These are phyloP conservation scores for Hipparchia semele DNA, from an alignment of 2,888 invertebrate species.

Conservation along the genomic window DNA sequence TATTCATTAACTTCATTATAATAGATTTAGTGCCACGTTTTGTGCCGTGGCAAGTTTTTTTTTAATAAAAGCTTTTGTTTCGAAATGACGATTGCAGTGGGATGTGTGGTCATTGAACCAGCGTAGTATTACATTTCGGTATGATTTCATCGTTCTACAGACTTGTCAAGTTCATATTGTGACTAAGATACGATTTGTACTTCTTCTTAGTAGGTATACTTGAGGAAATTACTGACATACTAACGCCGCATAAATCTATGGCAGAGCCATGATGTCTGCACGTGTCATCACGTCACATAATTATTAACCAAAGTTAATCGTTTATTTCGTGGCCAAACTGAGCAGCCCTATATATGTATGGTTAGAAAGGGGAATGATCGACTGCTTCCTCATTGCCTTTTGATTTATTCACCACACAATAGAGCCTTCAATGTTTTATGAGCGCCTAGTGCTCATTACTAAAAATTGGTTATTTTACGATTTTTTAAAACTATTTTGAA, in stretches of 20 bases:
- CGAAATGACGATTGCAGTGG: slow-evolving; percentile 12
- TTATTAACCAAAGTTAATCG: not conserved
- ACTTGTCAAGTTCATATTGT: not conserved
- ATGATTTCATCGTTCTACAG: not conserved
- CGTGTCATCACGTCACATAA: not conserved
- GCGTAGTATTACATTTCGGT: slow-evolving; percentile 29
- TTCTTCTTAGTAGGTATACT: no score
- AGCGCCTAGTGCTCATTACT: slow-evolving; percentile 41
- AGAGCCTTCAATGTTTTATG: slow-evolving; percentile 61
- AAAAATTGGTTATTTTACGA: no score
- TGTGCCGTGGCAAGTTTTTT: slow-evolving; percentile 39
- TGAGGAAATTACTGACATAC: no score
- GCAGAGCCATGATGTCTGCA: no score
- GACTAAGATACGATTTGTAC: not conserved
- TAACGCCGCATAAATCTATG: no score
- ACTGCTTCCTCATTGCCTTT: slow-evolving; percentile 75
- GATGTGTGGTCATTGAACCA: slow-evolving; percentile 47
- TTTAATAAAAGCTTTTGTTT: slow-evolving; percentile 34
- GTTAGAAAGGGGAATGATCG: slow-evolving; percentile 74
- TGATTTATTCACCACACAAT: slow-evolving; percentile 56
- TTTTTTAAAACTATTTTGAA: not conserved
- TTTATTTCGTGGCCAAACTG: slow-evolving; percentile 38
- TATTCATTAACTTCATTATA: slow-evolving; percentile 47
- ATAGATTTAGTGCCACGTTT: slow-evolving; percentile 43
- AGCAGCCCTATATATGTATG: slow-evolving; percentile 43